phyloP scores from a whole-genome alignment of 2,888 invertebrate species.

The Amphipoea oculea region DNA sequence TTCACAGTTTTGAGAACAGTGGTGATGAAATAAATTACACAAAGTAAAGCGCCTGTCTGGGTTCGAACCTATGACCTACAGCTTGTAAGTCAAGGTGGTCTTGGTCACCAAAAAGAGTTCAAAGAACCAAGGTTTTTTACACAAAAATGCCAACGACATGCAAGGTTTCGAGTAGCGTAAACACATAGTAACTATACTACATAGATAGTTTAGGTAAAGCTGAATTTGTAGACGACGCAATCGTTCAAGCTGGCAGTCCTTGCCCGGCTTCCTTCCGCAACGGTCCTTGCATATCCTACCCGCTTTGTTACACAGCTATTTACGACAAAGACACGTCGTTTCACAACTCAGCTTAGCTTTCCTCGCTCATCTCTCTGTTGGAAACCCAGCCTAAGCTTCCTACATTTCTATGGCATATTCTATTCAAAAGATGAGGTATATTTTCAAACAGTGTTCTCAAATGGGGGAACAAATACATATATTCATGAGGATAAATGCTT shows the following conservation, averaged over 20 bases:
- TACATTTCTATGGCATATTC: constrained; percentile 34
- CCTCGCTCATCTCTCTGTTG: background rate
- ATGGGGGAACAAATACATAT: constrained; percentile 41
- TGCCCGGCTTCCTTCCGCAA: constrained; percentile 13
- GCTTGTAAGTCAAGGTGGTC: background rate
- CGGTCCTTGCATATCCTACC: constrained; percentile 15
- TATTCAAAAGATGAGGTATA: constrained; percentile 45
- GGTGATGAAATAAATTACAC: too few relatives aligned
- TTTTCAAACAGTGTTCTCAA: constrained; percentile 36
- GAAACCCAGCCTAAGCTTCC: constrained; percentile 13
- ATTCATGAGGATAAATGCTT: constrained; percentile 51
- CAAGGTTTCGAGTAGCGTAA: background rate
- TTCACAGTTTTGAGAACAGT: too few relatives aligned
- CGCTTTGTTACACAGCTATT: background rate
- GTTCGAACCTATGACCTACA: too few relatives aligned
- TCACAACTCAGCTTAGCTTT: constrained; percentile 11
- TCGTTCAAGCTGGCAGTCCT: background rate
- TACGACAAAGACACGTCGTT: background rate
- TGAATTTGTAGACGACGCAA: background rate
- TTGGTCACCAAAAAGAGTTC: background rate
- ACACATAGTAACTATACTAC: too few relatives aligned
- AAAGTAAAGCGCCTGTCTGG: too few relatives aligned
- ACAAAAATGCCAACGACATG: background rate
- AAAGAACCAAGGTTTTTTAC: background rate
- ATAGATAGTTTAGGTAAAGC: background rate